Evolutionary conservation across 2,797 vertebrate genomes (phyloP).

Genomic region (Myripristis jacobus): DNA sequence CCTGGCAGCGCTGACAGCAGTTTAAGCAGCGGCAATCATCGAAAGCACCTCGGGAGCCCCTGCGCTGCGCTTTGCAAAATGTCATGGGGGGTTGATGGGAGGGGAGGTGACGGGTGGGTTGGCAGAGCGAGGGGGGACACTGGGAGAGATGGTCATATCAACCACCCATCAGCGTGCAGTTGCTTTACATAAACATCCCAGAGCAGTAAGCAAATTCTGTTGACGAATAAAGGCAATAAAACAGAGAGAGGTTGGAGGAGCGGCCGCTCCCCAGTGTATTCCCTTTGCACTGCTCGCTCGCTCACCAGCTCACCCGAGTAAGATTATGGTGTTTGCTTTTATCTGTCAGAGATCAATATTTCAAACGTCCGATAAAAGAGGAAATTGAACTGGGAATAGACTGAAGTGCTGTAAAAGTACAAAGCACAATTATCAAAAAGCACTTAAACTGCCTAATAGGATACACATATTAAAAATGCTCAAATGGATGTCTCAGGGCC

Average conservation of each 20-base stretch:
- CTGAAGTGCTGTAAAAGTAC: conserved; percentile 99
- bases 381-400: conserved; percentile 99
- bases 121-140: conserved; percentile 55
- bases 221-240: conserved; percentile 98
- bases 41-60: conserved; percentile 90
- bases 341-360: conserved; percentile 99
- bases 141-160: conserved; percentile 90
- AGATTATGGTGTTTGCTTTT: conserved; percentile 99
- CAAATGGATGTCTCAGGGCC: conserved; percentile 94
- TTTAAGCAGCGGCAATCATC: conserved; percentile 97
- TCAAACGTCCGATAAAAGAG: conserved; percentile 99
- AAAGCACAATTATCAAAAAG: conserved; percentile 99
- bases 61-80: conserved; percentile 94
- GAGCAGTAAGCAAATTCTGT: conserved; percentile 98
- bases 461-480: conserved; percentile 99
- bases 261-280: conserved; percentile 90
- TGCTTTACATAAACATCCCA: conserved; percentile 95
- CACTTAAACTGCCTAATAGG: conserved; percentile 99
- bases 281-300: conserved; percentile 81
- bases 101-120: conserved; percentile 61
- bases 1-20: conserved; percentile 94
- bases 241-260: conserved; percentile 89
- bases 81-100: conserved; percentile 82
- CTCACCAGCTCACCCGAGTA: conserved; percentile 86
- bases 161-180: conserved; percentile 85